Percentiles rank a stretch among this genome's conserved stretches.
Evolutionary conservation across 2,797 vertebrate species (phyloP).

Genomic region (Etheostoma perlongum): DNA sequence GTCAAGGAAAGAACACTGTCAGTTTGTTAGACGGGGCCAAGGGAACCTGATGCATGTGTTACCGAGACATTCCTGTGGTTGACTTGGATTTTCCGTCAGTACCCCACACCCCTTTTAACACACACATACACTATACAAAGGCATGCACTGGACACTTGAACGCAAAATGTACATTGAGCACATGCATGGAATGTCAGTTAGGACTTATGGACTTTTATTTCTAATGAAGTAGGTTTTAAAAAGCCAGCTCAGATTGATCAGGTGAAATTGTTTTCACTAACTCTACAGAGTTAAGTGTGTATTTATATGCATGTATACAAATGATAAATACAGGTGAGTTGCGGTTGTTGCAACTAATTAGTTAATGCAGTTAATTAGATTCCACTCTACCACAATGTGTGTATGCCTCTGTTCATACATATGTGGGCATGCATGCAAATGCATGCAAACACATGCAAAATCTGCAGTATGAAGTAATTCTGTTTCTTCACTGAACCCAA

Average conservation of each 20-base stretch:
- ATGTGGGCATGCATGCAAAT: background rate
- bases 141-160: slow-evolving; percentile 53
- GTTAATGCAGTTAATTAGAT: background rate
- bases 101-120: slow-evolving; percentile 63
- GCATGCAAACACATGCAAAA: background rate
- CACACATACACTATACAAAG: slow-evolving; percentile 50
- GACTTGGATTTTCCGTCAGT: slow-evolving; percentile 69
- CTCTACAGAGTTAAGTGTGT: background rate
- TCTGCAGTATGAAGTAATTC: background rate
- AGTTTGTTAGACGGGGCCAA: slow-evolving; percentile 39
- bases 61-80: slow-evolving; percentile 80
- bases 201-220: background rate
- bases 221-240: background rate
- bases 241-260: background rate
- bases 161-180: background rate
- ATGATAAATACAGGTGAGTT: background rate
- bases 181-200: background rate
- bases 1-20: slow-evolving; percentile 79
- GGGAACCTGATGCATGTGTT: slow-evolving; percentile 73
- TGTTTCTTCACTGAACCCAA: background rate
- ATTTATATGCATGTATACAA: background rate
- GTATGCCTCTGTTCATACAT: background rate
- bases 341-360: too few relatives aligned
- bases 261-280: background rate
- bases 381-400: background rate